Evolutionary conservation across 2,888 invertebrate genomes (phyloP).

Genomic region (Zonitis immaculata): DNA sequence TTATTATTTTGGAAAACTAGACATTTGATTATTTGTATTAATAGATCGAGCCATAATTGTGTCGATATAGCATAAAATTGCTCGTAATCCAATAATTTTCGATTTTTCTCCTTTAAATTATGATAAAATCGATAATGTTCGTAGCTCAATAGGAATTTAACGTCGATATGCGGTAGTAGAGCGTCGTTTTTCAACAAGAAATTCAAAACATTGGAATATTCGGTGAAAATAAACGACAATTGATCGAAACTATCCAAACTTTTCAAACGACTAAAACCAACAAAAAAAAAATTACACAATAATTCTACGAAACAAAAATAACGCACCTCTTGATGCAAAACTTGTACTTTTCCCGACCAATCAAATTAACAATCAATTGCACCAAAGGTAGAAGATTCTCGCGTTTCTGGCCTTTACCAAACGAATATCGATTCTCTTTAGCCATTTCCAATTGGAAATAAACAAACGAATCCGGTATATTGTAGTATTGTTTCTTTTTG

Average conservation of each 20-base stretch:
- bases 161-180: conserved; percentile 43
- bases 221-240: conserved; percentile 32
- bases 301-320: neutral
- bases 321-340: conserved; percentile 13
- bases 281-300: neutral
- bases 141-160: conserved; percentile 46
- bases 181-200: conserved; percentile 44
- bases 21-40: conserved; percentile 57
- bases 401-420: too few species aligned
- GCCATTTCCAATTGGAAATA: conserved; percentile 7
- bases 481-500: conserved; percentile 28
- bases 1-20: neutral
- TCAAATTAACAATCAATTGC: neutral
- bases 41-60: conserved; percentile 58
- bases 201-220: conserved; percentile 41
- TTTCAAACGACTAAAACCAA: conserved; percentile 16
- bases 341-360: conserved; percentile 8
- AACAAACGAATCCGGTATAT: conserved; percentile 36
- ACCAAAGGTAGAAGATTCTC: neutral
- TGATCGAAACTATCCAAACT: conserved; percentile 13
- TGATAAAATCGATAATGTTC: conserved; percentile 41
- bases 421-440: too few species aligned
- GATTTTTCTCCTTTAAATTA: conserved; percentile 16
- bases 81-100: conserved; percentile 5
- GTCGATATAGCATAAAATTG: conserved; percentile 38